Conservation (phyloP, 2,888 invertebrate species). For the Emesis russula region DNA sequence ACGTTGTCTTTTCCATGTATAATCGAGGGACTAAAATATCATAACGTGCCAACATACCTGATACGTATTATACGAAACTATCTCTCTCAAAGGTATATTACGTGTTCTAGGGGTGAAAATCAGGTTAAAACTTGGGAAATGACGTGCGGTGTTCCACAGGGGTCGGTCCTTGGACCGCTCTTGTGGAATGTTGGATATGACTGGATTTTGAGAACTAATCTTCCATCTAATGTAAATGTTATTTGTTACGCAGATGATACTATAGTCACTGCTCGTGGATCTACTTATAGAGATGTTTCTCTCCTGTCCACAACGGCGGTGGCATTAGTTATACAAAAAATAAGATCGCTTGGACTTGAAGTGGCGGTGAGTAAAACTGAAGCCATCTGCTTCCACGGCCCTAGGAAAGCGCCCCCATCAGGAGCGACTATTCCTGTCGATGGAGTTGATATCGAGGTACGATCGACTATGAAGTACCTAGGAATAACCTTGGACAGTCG, state of each 20-base stretch:
- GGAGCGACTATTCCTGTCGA: not conserved
- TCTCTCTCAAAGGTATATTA: not conserved
- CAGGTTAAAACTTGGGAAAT: no score
- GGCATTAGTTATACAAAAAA: not conserved
- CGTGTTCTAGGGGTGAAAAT: no score
- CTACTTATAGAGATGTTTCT: no score
- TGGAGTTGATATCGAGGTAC: not conserved
- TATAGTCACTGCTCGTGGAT: no score
- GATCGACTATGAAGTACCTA: not conserved
- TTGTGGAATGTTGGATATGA: no score
- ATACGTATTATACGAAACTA: not conserved
- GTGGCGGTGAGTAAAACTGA: conserved; percentile 6
- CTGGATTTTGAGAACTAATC: no score
- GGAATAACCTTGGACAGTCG: not conserved
- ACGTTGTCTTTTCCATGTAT: not conserved
- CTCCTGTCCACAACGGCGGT: not conserved
- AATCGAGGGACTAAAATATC: not conserved
- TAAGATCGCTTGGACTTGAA: not conserved
- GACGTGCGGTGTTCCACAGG: no score
- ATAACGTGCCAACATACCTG: not conserved
- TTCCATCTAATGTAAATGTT: no score
- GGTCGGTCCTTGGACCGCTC: no score
- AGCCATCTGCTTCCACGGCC: not conserved
- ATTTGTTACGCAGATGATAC: no score
- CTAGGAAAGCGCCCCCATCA: not conserved